Base-by-base conservation (phyloP, 2,888 invertebrate genomes). In the Sicus ferrugineus region DNA sequence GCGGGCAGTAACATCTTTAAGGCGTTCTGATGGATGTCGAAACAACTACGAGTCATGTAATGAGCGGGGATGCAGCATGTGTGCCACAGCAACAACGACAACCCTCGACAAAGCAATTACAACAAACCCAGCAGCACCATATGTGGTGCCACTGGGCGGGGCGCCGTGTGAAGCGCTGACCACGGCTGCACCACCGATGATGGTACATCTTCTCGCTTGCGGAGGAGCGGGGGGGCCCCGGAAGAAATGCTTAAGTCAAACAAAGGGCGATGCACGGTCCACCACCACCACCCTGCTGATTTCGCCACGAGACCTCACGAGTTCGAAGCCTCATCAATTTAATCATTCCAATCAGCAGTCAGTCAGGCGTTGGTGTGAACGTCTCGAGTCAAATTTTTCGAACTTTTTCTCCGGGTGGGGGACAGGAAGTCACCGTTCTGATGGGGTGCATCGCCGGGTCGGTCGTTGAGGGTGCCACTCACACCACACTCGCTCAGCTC, bases 11-110 rank as follows among this genome's bases (percentile, higher is more conserved):
- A 70, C 70, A 74, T 75, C 75, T 77, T 75, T 64, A 74, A 74
- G 78, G 77, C 78, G 73, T 78, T 75, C 74, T 78, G 78, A 80
- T 82, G 77, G 76, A 82, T 80, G 80, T 79, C 78, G 78, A 67
- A 69, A 69, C 65, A 65, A 54, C 69, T 64, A 28, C 71, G 73
- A 78, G 79, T 78, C 79, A 78, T 77, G 77, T 82, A 82, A 81
- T 82, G 79, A 78, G 77, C 77, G 73, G 76, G 81, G 82, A 58
- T 59, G 67, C 31, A 59, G 54, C 54, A 66, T 66, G 65, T 66
- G 65, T n/a, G n/a, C 23, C 31, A 31, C 26, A 65, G 23, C 52
- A 52, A 54, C 19, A 65, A 54, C 19, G 38, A 38, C 54, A 26
- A 65, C 30, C n/a, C n/a, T n/a, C n/a, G n/a, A n/a, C n/a, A n/a